phyloP scores from a whole-genome alignment of 2,797 vertebrate species.

The Ceryle rudis region DNA sequence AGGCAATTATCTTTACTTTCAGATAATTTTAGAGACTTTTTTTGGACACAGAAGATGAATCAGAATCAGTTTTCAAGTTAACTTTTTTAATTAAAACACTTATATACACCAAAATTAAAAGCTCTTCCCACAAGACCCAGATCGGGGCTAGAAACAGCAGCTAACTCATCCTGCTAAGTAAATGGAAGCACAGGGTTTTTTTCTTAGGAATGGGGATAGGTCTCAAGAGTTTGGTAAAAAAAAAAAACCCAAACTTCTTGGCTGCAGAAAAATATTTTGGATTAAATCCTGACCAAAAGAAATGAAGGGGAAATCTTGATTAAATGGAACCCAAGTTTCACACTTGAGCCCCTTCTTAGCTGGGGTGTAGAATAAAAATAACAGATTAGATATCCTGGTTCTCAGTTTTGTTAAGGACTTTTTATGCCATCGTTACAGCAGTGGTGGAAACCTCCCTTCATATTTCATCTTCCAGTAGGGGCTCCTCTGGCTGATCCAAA shows the following conservation, averaged over 20 bases:
- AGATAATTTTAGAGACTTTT: neutral
- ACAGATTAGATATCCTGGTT: neutral
- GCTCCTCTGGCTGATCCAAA: neutral
- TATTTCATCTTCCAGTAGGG: neutral
- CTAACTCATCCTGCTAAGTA: neutral
- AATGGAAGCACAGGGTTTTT: neutral
- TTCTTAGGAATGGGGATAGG: neutral
- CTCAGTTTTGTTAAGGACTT: neutral
- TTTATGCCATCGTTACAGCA: neutral
- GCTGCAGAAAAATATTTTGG: neutral
- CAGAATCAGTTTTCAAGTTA: neutral
- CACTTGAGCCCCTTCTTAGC: neutral
- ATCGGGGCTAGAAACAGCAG: neutral
- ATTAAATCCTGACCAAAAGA: neutral
- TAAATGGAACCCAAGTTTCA: neutral
- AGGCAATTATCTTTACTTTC: conserved; percentile 34
- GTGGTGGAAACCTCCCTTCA: neutral
- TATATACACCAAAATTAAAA: neutral
- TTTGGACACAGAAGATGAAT: neutral
- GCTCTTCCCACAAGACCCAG: rapidly evolving
- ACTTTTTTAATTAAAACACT: neutral
- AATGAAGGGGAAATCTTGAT: neutral
- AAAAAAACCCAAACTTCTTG: neutral
- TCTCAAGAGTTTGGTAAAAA: neutral
- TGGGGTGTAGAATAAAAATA: neutral